Percentiles rank a stretch among this genome's conserved stretches.
Conservation (phyloP, 1,140 invertebrate species). For the Calliopsis andreniformis region DNA sequence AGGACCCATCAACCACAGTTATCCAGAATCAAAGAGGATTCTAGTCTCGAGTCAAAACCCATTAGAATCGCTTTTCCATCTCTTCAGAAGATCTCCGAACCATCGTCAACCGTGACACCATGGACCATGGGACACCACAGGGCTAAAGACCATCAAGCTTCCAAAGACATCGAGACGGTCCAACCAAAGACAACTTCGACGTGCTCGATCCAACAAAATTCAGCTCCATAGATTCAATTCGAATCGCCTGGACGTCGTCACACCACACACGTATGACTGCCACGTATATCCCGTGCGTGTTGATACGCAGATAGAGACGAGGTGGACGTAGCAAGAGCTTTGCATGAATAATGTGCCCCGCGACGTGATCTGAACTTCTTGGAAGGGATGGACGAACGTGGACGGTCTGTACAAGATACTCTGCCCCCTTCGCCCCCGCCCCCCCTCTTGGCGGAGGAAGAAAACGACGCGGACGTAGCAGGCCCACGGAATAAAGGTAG, state of each 20-base stretch:
- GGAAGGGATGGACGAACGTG: conserved; percentile 64
- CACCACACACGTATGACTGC: conserved; percentile 29
- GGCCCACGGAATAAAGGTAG: conserved; percentile 42
- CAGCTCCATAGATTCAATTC: neutral
- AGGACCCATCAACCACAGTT: no score
- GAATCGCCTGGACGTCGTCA: neutral
- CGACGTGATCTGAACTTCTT: conserved; percentile 70
- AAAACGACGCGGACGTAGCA: conserved; percentile 27
- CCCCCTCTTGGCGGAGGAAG: conserved; percentile 2
- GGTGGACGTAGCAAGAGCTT: conserved; percentile 59
- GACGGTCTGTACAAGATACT: conserved; percentile 34
- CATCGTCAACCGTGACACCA: no score
- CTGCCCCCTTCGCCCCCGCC: neutral
- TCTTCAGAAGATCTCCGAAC: no score
- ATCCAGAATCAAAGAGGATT: no score
- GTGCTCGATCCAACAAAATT: neutral
- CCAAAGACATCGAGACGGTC: no score
- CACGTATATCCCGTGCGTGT: conserved; percentile 49
- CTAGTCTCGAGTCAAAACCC: no score
- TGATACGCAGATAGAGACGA: conserved; percentile 54
- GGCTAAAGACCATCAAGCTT: no score
- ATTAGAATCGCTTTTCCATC: no score
- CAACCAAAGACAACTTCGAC: no score
- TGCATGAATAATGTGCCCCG: conserved; percentile 73
- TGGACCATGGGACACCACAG: no score